phyloP scores from a whole-genome alignment of 2,113 vertebrate species.

The Bothrops jararaca region DNA sequence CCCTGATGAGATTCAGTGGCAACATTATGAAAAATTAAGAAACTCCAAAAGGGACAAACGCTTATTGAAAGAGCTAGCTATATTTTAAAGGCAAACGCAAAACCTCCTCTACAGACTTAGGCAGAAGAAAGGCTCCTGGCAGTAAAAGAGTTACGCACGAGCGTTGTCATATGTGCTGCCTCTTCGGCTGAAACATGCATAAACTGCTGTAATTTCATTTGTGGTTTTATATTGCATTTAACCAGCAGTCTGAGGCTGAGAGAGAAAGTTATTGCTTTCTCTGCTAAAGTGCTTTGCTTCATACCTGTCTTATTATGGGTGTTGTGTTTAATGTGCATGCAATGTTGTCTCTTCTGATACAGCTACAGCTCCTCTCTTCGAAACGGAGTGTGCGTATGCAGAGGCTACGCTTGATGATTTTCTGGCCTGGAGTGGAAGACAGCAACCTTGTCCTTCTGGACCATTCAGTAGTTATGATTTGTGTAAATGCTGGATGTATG shows the following conservation, averaged over 20 bases:
- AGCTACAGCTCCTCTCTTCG: slow-evolving; percentile 86
- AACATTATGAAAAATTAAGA: not conserved
- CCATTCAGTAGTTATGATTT: slow-evolving; percentile 75
- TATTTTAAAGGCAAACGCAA: not conserved
- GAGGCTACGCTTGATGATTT: slow-evolving; percentile 84
- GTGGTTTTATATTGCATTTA: slow-evolving; percentile 13
- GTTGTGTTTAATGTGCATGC: slow-evolving; percentile 27
- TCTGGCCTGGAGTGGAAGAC: slow-evolving; percentile 75
- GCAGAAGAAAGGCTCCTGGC: not conserved
- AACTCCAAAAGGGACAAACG: not conserved
- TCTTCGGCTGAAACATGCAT: slow-evolving; percentile 26
- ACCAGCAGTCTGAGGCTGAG: not conserved
- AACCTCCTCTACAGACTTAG: not conserved
- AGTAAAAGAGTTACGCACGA: not conserved
- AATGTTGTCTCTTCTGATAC: slow-evolving; percentile 47
- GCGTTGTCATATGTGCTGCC: slow-evolving; percentile 18
- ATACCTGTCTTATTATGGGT: slow-evolving; percentile 36
- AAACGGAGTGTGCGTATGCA: slow-evolving; percentile 84
- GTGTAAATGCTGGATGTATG: slow-evolving; percentile 90
- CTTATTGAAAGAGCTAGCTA: not conserved
- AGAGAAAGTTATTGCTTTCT: slow-evolving; percentile 19
- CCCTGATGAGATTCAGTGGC: not conserved
- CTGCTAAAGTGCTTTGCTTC: not conserved
- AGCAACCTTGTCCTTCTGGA: slow-evolving; percentile 60
- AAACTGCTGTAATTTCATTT: slow-evolving; percentile 20